Conservation (phyloP, 2,113 vertebrate species). For the Aix galericulata region DNA sequence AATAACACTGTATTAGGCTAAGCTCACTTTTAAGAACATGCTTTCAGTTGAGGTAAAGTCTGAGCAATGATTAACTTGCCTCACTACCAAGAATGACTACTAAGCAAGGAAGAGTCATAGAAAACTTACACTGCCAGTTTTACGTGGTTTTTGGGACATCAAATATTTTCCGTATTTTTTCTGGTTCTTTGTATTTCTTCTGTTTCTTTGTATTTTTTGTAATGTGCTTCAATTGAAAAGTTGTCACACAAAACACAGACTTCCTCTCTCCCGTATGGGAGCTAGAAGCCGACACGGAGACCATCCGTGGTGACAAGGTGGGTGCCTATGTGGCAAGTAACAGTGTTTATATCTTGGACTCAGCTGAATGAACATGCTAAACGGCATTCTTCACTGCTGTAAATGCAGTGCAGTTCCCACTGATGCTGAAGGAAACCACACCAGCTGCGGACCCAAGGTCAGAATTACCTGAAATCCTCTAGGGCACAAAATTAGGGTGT, state of each 20-base stretch:
- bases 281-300: not conserved
- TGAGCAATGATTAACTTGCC: not conserved
- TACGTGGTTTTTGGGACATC: accelerated
- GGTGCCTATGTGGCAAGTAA: not conserved
- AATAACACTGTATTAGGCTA: not conserved
- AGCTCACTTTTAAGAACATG: not conserved
- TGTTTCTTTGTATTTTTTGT: not conserved
- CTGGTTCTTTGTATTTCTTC: not conserved
- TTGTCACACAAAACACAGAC: not conserved
- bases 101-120: not conserved
- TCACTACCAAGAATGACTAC: not conserved
- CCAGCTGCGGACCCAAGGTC: accelerated
- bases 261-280: not conserved
- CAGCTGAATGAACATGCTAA: not conserved
- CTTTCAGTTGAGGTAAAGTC: not conserved
- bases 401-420: not conserved
- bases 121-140: not conserved
- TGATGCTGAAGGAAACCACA: not conserved
- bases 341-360: not conserved
- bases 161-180: not conserved
- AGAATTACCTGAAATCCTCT: not conserved
- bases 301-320: not conserved
- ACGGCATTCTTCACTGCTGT: not conserved
- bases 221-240: not conserved
- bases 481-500: not conserved